phyloP scores from a whole-genome alignment of 2,888 invertebrate genomes.

The Drosophila prostipennis region DNA sequence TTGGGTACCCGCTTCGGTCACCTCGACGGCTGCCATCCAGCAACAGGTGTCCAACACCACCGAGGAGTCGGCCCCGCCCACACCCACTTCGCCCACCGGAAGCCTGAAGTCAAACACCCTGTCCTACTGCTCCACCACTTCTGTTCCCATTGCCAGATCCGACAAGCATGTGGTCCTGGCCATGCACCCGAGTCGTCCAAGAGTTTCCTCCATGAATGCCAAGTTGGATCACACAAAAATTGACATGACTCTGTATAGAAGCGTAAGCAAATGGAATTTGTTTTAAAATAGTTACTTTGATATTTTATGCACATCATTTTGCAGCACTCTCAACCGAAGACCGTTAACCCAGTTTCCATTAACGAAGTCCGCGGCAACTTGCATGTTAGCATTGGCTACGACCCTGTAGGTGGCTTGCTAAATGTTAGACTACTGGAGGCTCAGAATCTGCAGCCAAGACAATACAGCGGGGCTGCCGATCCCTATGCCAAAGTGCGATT shows the following conservation, averaged over 20 bases:
- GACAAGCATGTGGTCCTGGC: constrained; percentile 86
- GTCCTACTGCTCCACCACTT: constrained; percentile 81
- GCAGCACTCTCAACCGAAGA: constrained; percentile 81
- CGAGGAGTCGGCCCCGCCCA: constrained; percentile 84
- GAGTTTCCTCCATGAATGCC: constrained; percentile 87
- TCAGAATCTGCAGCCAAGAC: constrained; percentile 86
- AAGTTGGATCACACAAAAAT: constrained; percentile 88
- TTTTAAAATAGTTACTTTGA: too few relatives aligned
- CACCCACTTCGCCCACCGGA: constrained; percentile 84
- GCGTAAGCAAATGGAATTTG: constrained; percentile 78
- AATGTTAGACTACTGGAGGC: constrained; percentile 88
- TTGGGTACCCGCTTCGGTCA: constrained; percentile 84
- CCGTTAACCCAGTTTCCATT: constrained; percentile 68
- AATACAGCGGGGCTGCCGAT: constrained; percentile 87
- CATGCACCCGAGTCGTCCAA: constrained; percentile 84
- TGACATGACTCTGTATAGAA: constrained; percentile 86
- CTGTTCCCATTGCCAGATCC: constrained; percentile 84
- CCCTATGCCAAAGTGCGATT: constrained; percentile 88
- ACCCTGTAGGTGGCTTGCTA: constrained; percentile 87
- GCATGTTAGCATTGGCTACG: constrained; percentile 87
- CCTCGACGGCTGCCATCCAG: constrained; percentile 69
- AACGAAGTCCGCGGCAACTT: constrained; percentile 87
- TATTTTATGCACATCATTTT: background rate
- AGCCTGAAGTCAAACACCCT: constrained; percentile 84
- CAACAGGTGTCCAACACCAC: constrained; percentile 75